Evolutionary conservation across 2,797 vertebrate genomes (phyloP).

Genomic region (Eospalax fontanierii): DNA sequence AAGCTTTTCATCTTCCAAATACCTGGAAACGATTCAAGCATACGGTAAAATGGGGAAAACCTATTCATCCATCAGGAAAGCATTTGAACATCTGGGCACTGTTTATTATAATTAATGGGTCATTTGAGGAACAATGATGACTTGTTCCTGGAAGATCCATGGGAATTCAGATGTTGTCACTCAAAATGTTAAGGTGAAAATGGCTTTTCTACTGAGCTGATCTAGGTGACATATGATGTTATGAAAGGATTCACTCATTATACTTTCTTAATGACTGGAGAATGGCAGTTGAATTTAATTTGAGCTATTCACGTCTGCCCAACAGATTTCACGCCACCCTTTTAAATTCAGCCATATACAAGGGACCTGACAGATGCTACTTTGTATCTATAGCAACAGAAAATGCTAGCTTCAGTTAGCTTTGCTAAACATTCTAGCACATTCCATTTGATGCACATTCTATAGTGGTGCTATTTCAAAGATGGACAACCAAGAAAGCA

Average conservation of each 20-base stretch:
- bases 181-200: constrained; percentile 40
- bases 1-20: background rate
- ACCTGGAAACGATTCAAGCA: constrained; percentile 4
- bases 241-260: constrained; percentile 58
- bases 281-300: constrained; percentile 83
- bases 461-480: constrained; percentile 15
- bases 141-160: constrained; percentile 51
- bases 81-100: background rate
- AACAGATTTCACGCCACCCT: background rate
- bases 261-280: constrained; percentile 77
- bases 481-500: background rate
- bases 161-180: constrained; percentile 36
- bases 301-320: constrained; percentile 64
- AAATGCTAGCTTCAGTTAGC: constrained; percentile 25
- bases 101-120: constrained; percentile 34
- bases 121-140: constrained; percentile 56
- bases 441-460: constrained; percentile 28
- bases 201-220: background rate
- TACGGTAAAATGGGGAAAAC: constrained; percentile 31
- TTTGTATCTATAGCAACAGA: constrained; percentile 82
- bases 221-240: background rate
- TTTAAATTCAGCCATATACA: constrained; percentile 70
- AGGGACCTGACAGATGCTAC: constrained; percentile 78
- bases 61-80: constrained; percentile 12
- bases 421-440: constrained; percentile 44